Evolutionary conservation across 2,888 invertebrate genomes (phyloP), one percentile per base, ranked within the genome.

Genomic region (Geophilus truncorum): DNA sequence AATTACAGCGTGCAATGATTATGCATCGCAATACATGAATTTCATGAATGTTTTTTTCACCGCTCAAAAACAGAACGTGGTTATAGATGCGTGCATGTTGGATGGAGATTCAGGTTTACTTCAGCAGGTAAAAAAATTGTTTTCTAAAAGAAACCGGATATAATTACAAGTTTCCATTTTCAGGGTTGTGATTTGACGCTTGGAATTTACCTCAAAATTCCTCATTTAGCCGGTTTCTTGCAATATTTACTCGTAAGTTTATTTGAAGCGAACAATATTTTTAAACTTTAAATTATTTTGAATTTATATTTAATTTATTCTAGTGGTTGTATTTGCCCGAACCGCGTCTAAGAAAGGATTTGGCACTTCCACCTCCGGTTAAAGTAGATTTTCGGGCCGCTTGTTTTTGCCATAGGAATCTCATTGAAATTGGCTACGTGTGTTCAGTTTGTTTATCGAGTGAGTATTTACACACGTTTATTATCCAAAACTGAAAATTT

Each of bases 1-100:
- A 0, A 90, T 98, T 0, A 96, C 97, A 0, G 96, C 96, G 15
- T 94, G 96, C 86, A 92, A 93, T 36, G 95, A 96, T 86, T 94
- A 94, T 5, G 94, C 95, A 0, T 94, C 94, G 0, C 98, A 98
- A 86, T 98, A 99, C 85, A 97, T 98, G 92, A 96, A 96, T 86
- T 96, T 97, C 85, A 98, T 98, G 97, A 98, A 98, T 87, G 94
- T 95, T 1, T 97, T 98, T 87, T 98, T 98, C 85, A 96, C 98
- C 1, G 96, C 98, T 1, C 96, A 94, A 87, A 94, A 94, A 88
- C 88, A 96, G 89, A 93, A 93, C 88, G 92, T 97, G 62, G 90
- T 94, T 6, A 90, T 98, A 77, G 98, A 98, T 88, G 95, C 96
- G 1, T 98, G 98, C 85, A 93, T 97, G 1, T 88, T 98, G 84